phyloP scores from a whole-genome alignment of 2,888 invertebrate species.

The Himalopsyche japonica region DNA sequence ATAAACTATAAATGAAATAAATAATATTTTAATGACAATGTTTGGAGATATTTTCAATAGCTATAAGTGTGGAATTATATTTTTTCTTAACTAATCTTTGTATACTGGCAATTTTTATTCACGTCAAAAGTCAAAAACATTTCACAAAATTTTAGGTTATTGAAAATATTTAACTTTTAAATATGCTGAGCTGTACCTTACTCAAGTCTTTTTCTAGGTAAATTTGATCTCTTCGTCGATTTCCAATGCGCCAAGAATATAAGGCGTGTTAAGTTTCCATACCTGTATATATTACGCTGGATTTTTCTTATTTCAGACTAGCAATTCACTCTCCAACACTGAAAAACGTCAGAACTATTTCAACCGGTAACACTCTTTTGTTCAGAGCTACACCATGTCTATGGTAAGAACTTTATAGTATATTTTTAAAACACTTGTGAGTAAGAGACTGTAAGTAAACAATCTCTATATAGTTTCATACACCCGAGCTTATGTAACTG shows the following conservation, averaged over 20 bases:
- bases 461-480: no score
- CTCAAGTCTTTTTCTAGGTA: slow-evolving; percentile 43
- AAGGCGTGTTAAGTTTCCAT: no score
- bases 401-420: slow-evolving; percentile 44
- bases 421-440: not conserved
- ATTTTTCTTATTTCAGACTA: slow-evolving; percentile 26
- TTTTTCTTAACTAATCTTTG: no score
- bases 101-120: no score
- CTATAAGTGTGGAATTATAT: no score
- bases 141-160: not conserved
- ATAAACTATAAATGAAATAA: no score
- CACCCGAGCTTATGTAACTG: no score
- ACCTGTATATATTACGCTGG: no score
- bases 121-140: no score
- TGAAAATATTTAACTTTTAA: not conserved
- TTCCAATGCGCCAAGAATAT: no score
- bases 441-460: not conserved
- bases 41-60: no score
- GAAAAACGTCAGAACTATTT: slow-evolving; percentile 44
- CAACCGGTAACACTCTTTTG: slow-evolving; percentile 45
- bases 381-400: slow-evolving; percentile 48
- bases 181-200: not conserved
- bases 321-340: slow-evolving; percentile 27
- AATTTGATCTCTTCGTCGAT: not conserved
- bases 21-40: no score